Evolutionary conservation across 2,888 invertebrate species (phyloP).

Genomic region (Diogma glabrata): DNA sequence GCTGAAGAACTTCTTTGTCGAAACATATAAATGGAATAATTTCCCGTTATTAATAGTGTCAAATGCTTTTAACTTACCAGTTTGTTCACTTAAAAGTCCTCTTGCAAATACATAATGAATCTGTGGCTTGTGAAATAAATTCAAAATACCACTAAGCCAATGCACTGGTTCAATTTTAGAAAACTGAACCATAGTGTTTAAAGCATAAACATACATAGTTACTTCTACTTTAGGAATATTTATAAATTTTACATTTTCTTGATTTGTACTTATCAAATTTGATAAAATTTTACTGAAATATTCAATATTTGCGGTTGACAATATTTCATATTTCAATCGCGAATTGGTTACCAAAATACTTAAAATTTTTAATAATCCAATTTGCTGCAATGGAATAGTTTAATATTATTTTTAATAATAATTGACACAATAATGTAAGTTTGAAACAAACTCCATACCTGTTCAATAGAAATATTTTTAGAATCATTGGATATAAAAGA

Average conservation of each 20-base stretch:
- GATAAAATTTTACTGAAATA: background rate
- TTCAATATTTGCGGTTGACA: background rate
- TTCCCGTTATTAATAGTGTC: no score
- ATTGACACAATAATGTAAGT: no score
- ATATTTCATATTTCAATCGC: background rate
- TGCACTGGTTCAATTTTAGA: background rate
- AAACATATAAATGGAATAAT: no score
- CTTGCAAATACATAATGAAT: background rate
- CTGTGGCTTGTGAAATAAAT: background rate
- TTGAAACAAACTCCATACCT: no score
- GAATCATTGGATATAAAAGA: no score
- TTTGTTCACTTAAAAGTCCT: background rate
- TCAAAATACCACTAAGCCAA: background rate
- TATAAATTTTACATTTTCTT: constrained; percentile 1
- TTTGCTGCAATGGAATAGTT: no score
- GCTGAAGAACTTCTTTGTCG: no score
- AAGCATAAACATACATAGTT: background rate
- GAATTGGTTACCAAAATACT: background rate
- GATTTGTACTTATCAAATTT: background rate
- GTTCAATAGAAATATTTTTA: no score
- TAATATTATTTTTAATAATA: no score
- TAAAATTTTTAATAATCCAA: background rate
- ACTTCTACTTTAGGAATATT: background rate
- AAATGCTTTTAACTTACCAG: no score
- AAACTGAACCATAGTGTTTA: background rate